Evolutionary conservation across 2,888 invertebrate genomes (phyloP).

Genomic region (Plebejus melissa): DNA sequence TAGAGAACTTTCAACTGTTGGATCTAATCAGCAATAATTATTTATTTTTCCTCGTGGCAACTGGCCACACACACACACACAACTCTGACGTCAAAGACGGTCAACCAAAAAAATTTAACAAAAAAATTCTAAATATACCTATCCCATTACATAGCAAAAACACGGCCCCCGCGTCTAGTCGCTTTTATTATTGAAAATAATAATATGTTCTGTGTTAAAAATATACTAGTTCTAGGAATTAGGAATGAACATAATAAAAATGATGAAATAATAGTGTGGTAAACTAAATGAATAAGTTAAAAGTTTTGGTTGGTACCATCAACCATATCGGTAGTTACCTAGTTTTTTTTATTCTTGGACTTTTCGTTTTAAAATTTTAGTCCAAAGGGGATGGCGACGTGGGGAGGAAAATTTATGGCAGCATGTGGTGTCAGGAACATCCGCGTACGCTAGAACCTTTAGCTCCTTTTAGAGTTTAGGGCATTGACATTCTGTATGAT

Average conservation of each 20-base stretch:
- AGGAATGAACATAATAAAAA: not conserved
- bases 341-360: not conserved
- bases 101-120: constrained; percentile 1
- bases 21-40: not conserved
- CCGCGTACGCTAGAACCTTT: too few relatives aligned
- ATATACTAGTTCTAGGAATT: not conserved
- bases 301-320: too few relatives aligned
- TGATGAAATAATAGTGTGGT: too few relatives aligned
- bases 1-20: not conserved
- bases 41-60: constrained; percentile 14
- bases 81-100: not conserved
- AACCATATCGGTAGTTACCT: too few relatives aligned
- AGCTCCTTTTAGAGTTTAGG: too few relatives aligned
- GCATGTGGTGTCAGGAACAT: too few relatives aligned
- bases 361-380: too few relatives aligned
- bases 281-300: too few relatives aligned
- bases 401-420: too few relatives aligned
- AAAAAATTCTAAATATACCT: not conserved
- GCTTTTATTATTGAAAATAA: not conserved
- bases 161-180: not conserved
- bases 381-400: too few relatives aligned
- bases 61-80: not conserved
- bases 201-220: not conserved
- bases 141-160: constrained; percentile 1
- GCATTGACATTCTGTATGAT: too few relatives aligned